Evolutionary conservation across 2,113 vertebrate genomes (phyloP).

Genomic region (Thunnus maccoyii): DNA sequence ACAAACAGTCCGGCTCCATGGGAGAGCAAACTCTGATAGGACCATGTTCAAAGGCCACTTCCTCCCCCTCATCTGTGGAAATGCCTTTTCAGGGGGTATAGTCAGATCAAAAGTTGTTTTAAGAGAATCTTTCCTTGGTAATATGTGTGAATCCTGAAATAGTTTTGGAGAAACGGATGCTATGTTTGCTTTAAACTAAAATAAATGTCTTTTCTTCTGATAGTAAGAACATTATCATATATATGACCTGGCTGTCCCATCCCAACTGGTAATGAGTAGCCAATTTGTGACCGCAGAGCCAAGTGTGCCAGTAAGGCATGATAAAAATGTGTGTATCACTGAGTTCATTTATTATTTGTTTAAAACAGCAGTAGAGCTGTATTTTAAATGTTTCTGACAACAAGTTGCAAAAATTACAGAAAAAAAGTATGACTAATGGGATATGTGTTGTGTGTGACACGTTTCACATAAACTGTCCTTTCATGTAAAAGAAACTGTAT

Average conservation of each 20-base stretch:
- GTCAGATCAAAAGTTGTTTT: not conserved
- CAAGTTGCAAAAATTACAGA: not conserved
- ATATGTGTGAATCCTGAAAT: not conserved
- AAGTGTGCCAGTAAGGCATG: not conserved
- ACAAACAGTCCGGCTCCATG: constrained; percentile 77
- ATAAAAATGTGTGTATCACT: not conserved
- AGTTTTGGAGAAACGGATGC: not conserved
- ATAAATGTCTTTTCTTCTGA: not conserved
- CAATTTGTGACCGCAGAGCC: not conserved
- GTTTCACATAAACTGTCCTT: not conserved
- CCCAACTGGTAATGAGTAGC: not conserved
- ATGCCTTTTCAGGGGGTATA: constrained; percentile 32
- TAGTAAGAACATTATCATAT: not conserved
- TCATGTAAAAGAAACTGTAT: not conserved
- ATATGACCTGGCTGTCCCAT: not conserved
- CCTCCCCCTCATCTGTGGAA: constrained; percentile 74
- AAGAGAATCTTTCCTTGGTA: not conserved
- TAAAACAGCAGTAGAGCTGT: not conserved
- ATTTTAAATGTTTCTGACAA: no score
- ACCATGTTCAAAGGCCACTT: constrained; percentile 87
- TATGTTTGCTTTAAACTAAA: not conserved
- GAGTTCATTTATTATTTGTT: not conserved
- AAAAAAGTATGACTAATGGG: not conserved
- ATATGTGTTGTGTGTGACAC: not conserved
- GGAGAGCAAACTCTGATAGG: constrained; percentile 82